Base-by-base conservation (phyloP, 2,113 vertebrate genomes). In the Phylloscopus trochiloides region DNA sequence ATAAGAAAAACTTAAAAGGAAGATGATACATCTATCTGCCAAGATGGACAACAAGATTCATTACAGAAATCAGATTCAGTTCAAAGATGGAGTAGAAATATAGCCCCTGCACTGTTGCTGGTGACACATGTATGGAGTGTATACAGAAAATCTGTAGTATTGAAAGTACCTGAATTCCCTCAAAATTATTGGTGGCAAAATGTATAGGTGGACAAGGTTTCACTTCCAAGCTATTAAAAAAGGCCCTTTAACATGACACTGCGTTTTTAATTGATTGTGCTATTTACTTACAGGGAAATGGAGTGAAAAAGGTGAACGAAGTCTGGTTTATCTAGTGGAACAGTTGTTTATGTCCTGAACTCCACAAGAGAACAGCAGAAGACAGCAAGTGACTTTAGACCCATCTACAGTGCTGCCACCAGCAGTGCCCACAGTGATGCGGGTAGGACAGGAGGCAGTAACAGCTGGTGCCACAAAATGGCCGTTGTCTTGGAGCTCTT, bases 241-340 rank as follows among this genome's bases (percentile, higher is more conserved):
- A 51, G 87, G 15, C 36, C n/a, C 24, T 55, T 87, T 7, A 71
- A 59, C 5, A 31, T 31, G 19, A 47, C 19, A 34, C 6, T 48
- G 55, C 8, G 26, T 51, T 92, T 89, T 75, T 12, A 77, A 67
- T 36, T 0, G 0, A 51, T 38, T 7, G 2, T 52, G 14, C 13
- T 14, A 32, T 71, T 42, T 50, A 57, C 52, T 68, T 6, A 62
- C 12, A 51, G 6, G 34, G 18, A 87, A 72, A 68, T 34, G 1
- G 45, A 81, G 3, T 45, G 29, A 75, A 87, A 83, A 87, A 40
- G 20, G 22, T 17, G 24, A 78, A 58, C 31, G 15, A 17, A 65
- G 43, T 74, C 17, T 80, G 11, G 6, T 83, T 92, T 47, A 47
- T 22, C 5, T 10, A 62, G 47, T n/a, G 15, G 17, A 78, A 75